Percentiles rank a stretch among this genome's conserved stretches.
Conservation (phyloP, 2,113 vertebrate genomes). For the human region GRCh38 chr9:28255001-28255500, state of each 20-base stretch:
- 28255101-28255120: background rate
- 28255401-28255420: background rate
- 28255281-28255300: background rate
- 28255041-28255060: background rate
- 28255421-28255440: background rate
- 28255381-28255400: background rate
- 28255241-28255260: background rate
- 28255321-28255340: background rate
- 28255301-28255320: background rate
- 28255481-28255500: background rate
- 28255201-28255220: background rate
- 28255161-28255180: no score
- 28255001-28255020: background rate
- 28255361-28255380: background rate
- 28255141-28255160: no score
- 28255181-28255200: accelerated
- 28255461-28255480: background rate
- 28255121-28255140: background rate
- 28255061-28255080: constrained; percentile 1
- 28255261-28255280: background rate
- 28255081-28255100: background rate
- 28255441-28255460: background rate
- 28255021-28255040: background rate
- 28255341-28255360: background rate
- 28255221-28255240: background rate